Evolutionary conservation across 2,888 invertebrate species (phyloP), one percentile per base, ranked within the genome.

Genomic region (Hirtodrosophila duncani): DNA sequence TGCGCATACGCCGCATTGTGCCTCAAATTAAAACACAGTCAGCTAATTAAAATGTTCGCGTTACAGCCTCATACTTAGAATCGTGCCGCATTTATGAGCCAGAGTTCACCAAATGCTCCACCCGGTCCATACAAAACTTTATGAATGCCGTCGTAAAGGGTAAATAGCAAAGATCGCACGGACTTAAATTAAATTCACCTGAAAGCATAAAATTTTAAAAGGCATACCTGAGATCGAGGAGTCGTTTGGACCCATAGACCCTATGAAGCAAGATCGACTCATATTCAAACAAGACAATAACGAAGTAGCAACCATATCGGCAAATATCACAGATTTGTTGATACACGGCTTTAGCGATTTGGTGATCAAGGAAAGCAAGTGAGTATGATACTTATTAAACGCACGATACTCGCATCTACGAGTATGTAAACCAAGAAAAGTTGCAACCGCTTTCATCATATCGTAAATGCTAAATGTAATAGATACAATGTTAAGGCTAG

Each of bases 211-310:
- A n/a, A n/a, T n/a, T n/a, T 8, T 14, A 7, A 10, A 68, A 45
- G 62, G 69, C 3, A 69, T 85, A 41, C 84, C 85, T 0, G 86
- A 85, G 33, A 37, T 86, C 1, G 59, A 43, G 7, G 48, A 67
- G 49, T 88, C 88, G n/a, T 85, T 92, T 67, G 87, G 89, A n/a
- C 88, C 91, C 14, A 84, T 92, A 64, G 92, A 92, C 84, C 92
- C 92, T 1, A 82, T 92, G 42, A 88, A 89, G 66, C 88, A 92
- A 30, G 89, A 90, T 3, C 88, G 89, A 85, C 89, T 92, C 71
- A 88, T 89, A 82, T 91, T 92, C 72, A 86, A 91, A 37, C 92
- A 92, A 88, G 91, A 91, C 13, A 90, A 90, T 37, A 92, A 91
- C 24, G 92, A 92, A 18, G 91, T 92, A 1, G 91, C 91, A 1